phyloP scores from a whole-genome alignment of 2,888 invertebrate species.

The Xestobium rufovillosum region DNA sequence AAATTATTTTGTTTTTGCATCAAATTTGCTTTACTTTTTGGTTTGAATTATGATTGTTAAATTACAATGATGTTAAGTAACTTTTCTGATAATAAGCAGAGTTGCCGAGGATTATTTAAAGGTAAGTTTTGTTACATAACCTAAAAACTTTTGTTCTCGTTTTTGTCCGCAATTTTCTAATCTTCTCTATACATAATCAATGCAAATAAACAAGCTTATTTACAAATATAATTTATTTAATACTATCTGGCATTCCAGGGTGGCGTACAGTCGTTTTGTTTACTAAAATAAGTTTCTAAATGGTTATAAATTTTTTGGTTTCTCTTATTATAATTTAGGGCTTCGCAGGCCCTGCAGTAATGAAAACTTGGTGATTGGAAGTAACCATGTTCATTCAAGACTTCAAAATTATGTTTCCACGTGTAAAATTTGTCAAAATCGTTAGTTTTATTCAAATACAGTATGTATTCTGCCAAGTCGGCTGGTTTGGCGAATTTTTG shows the following conservation, averaged over 20 bases:
- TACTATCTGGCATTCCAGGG: constrained; percentile 30
- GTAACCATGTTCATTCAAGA: constrained; percentile 61
- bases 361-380: constrained; percentile 53
- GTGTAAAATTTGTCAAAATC: constrained; percentile 46
- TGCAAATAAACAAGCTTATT: no score
- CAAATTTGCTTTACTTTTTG: no score
- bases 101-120: no score
- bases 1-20: no score
- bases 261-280: constrained; percentile 30
- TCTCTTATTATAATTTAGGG: constrained; percentile 54
- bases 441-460: constrained; percentile 42
- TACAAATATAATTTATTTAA: no score
- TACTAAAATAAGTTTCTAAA: constrained; percentile 41
- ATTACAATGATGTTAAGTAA: no score
- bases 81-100: no score
- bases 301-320: constrained; percentile 39
- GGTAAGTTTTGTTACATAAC: no score
- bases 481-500: constrained; percentile 47
- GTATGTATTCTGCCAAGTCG: constrained; percentile 49
- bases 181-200: no score
- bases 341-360: constrained; percentile 60
- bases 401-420: constrained; percentile 53
- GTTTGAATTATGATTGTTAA: no score
- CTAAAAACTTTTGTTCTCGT: no score
- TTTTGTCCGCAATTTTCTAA: no score